These are phyloP conservation scores for Erebia palarica DNA, from an alignment of 2,888 invertebrate species.

Conservation along the genomic window DNA sequence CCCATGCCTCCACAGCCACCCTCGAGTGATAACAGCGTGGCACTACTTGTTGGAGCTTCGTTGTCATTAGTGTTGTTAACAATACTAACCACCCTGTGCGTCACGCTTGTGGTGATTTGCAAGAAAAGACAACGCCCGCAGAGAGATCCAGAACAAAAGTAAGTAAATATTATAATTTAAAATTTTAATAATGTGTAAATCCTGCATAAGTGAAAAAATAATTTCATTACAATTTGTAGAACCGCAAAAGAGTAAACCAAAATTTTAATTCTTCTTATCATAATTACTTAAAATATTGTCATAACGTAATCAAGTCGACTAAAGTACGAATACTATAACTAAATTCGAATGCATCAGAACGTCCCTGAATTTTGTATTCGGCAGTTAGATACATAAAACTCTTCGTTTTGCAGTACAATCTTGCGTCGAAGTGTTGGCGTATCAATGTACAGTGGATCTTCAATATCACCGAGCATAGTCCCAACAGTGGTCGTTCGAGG, in stretches of 20 bases:
- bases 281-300: too few relatives aligned
- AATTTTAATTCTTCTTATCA: too few relatives aligned
- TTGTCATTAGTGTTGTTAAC: conserved; percentile 72
- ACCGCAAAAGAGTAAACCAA: too few relatives aligned
- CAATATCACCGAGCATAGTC: conserved; percentile 57
- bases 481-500: conserved; percentile 75
- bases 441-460: conserved; percentile 72
- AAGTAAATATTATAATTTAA: conserved; percentile 27
- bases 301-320: too few relatives aligned
- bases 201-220: too few relatives aligned
- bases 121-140: conserved; percentile 66
- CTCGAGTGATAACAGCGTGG: conserved; percentile 66
- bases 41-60: conserved; percentile 70
- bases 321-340: too few relatives aligned
- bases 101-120: conserved; percentile 74
- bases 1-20: conserved; percentile 64
- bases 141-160: conserved; percentile 68
- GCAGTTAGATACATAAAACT: background rate
- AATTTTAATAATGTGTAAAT: background rate
- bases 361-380: too few relatives aligned
- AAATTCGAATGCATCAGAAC: too few relatives aligned
- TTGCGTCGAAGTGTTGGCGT: conserved; percentile 72
- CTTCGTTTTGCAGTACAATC: conserved; percentile 57
- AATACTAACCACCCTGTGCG: conserved; percentile 73
- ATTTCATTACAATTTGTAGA: too few relatives aligned